Base-by-base conservation (phyloP, 2,113 vertebrate genomes). In the Eudyptes chrysolophus region DNA sequence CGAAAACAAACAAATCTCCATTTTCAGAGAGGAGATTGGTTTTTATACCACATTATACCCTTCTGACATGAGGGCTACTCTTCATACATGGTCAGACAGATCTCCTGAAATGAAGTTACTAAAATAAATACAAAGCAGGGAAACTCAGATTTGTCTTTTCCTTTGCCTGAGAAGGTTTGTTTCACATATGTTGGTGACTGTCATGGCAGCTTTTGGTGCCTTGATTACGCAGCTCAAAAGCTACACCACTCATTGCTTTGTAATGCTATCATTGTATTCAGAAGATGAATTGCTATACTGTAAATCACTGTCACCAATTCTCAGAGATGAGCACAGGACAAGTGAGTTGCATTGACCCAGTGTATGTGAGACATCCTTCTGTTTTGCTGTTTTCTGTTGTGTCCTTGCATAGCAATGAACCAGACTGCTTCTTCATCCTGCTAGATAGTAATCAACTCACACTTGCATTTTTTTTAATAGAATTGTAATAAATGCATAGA, bases 401-500 rank as follows among this genome's bases (percentile, higher is more conserved):
- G 71, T 74, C 71, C 78, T 85, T 70, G 58, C 16, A 76, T 4
- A 83, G 46, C 38, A 96, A 51, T 48, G 77, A 72, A 90, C 83
- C 13, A 13, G 66, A 69, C 34, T 72, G 32, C 22, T 94, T 78
- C 90, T 90, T 79, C 92, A 92, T 52, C 77, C 71, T 90, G 61
- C 40, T 54, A 82, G 71, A 86, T 1, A 77, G 62, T 29, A 94
- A 96, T 93, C 30, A 81, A 77, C 46, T 70, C 74, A 86, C 44
- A 75, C 46, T 76, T 88, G 46, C 22, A 54, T 75, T 38, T 92
- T 66, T 66, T 46, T 12, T 24, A 85, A 92, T 36, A 94, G 51
- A 92, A 90, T 44, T 66, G 46, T 69, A 93, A 87, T 92, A 97
- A 97, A 97, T 81, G 86, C 55, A 87, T 22, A 97, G 80, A 98